Evolutionary conservation across 2,113 vertebrate genomes (phyloP).

Genomic region (Leptocoma aspasia): DNA sequence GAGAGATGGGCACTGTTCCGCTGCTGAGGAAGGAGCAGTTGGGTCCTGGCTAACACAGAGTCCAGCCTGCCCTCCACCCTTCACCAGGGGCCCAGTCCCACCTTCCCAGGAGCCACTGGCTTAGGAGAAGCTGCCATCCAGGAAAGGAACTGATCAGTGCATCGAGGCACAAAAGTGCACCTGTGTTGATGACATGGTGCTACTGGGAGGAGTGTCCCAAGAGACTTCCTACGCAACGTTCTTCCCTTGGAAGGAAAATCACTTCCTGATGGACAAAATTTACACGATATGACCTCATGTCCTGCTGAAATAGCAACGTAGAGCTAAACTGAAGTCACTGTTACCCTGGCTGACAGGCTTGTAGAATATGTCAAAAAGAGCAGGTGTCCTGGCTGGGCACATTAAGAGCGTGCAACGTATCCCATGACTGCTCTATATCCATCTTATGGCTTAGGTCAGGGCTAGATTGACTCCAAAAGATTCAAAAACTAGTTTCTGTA

Average conservation of each 20-base stretch:
- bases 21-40: neutral
- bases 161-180: rapidly evolving
- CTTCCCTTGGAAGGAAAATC: neutral
- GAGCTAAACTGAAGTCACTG: neutral
- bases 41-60: neutral
- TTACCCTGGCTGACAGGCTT: neutral
- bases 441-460: neutral
- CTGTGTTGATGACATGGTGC: neutral
- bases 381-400: neutral
- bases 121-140: neutral
- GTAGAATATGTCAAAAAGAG: neutral
- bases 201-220: neutral
- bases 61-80: neutral
- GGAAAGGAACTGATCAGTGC: neutral
- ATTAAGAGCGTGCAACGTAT: neutral
- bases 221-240: neutral
- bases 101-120: neutral
- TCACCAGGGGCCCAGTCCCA: neutral
- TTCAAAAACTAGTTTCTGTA: neutral
- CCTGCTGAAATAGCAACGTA: neutral
- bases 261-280: neutral
- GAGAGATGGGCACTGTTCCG: neutral
- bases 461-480: neutral
- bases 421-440: neutral
- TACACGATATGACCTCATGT: neutral